A percentile compares a stretch with the other conserved stretches of the same genome.
Evolutionary conservation across 2,797 vertebrate species (phyloP).

Genomic region (Dendrocincla tyrannina): DNA sequence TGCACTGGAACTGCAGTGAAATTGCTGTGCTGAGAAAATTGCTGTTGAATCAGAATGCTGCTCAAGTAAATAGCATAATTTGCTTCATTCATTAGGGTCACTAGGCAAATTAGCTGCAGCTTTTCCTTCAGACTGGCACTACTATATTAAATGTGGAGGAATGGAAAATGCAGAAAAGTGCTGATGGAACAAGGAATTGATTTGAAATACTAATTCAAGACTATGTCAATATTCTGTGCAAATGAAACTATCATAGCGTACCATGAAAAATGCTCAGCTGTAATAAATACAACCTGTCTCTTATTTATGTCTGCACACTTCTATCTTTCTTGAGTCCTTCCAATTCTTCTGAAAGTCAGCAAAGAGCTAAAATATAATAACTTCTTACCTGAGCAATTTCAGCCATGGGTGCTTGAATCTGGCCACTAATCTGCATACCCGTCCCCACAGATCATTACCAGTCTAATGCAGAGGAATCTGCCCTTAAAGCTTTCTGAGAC

Average conservation of each 20-base stretch:
- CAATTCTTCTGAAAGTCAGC: background rate
- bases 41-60: background rate
- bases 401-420: background rate
- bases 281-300: background rate
- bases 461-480: background rate
- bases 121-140: background rate
- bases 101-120: background rate
- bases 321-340: background rate
- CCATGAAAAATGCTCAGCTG: background rate
- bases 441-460: accelerated
- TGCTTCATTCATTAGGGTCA: background rate
- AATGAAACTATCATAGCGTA: background rate
- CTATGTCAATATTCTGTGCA: background rate
- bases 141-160: background rate
- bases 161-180: background rate
- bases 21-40: background rate
- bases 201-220: background rate
- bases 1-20: background rate
- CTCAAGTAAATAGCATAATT: background rate
- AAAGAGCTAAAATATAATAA: background rate
- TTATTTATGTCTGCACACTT: background rate
- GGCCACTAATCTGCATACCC: accelerated
- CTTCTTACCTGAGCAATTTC: background rate
- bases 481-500: background rate
- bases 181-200: background rate